Evolutionary conservation across 2,797 vertebrate genomes (phyloP), one percentile per base, ranked within the genome.

Genomic region (Glyptemys insculpta): DNA sequence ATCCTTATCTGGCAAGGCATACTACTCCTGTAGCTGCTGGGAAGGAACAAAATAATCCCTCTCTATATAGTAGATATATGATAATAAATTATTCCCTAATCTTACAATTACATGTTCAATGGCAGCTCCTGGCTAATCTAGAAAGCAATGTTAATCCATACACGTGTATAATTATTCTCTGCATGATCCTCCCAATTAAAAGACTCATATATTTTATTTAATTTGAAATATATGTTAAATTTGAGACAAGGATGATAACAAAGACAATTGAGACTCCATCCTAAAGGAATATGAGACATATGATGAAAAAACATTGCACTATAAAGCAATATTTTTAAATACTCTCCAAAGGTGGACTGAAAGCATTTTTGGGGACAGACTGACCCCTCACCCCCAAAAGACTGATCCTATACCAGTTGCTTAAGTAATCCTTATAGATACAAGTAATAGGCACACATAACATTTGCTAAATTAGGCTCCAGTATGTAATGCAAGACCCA

Each of bases 81-180:
- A 92, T 88, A 88, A 89, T 50, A 34, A 94, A 57, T 59, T 0
- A 62, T 90, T 92, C 44, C 83, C 8, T 85, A 93, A 52, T 96
- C 72, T 89, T 53, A 86, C 8, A 74, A 86, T 88, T 65, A 2
- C 54, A 76, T 62, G 27, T 57, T 97, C 44, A 89, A 18, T 90
- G 29, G 14, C 84, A 94, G 74, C 25, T 91, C 5, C 52, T 65
- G 27, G 79, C 34, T 94, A 93, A 96, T 96, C 89, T 91, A 86
- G 65, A 95, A 95, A 92, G 91, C 72, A 94, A 16, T 87, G 37
- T 2, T 95, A 90, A 95, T 91, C 37, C 80, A 91, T 88, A 92
- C 92, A 57, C 2, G 50, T 74, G 50, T 31, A 74, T 72, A 86
- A 74, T 56, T 88, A 81, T 94, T 90, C 50, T 93, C 74, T 79